Evolutionary conservation across 1,140 invertebrate genomes (phyloP).

Genomic region (Daktulosphaira vitifoliae): DNA sequence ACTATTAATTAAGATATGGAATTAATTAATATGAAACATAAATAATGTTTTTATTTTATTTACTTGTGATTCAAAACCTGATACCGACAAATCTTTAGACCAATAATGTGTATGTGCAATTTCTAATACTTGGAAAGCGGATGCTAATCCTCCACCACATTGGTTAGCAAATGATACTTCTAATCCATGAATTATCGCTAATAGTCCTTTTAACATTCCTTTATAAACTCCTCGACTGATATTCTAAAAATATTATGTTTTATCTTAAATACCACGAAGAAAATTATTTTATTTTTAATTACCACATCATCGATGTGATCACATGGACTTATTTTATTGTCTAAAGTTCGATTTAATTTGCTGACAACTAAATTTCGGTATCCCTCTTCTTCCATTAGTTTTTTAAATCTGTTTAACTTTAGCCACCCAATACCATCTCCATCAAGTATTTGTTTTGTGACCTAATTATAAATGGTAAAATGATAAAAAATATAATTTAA

Average conservation of each 20-base stretch:
- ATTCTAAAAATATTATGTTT: constrained; percentile 51
- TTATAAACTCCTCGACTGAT: constrained; percentile 86
- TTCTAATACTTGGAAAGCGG: constrained; percentile 91
- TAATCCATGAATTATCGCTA: constrained; percentile 79
- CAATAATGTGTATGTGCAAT: constrained; percentile 98
- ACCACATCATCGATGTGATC: constrained; percentile 98
- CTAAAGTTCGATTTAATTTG: constrained; percentile 88
- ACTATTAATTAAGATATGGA: constrained; percentile 41
- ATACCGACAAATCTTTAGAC: constrained; percentile 64
- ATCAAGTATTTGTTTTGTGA: constrained; percentile 81
- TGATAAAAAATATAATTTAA: too few relatives aligned
- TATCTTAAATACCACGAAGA: not conserved
- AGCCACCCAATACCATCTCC: constrained; percentile 97
- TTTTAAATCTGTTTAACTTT: constrained; percentile 86
- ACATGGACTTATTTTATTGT: constrained; percentile 86
- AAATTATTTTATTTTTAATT: constrained; percentile 46
- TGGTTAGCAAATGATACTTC: constrained; percentile 89
- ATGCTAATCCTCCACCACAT: constrained; percentile 93
- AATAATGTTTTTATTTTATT: not conserved
- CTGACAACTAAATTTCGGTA: constrained; percentile 93
- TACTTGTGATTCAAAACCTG: constrained; percentile 50
- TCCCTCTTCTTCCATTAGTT: constrained; percentile 98
- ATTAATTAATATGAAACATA: too few relatives aligned
- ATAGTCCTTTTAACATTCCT: constrained; percentile 87
- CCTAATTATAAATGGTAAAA: constrained; percentile 47